phyloP scores from a whole-genome alignment of 30 jellyfish, hydroid and myxozoan species.

The Cassiopea andromeda region DNA sequence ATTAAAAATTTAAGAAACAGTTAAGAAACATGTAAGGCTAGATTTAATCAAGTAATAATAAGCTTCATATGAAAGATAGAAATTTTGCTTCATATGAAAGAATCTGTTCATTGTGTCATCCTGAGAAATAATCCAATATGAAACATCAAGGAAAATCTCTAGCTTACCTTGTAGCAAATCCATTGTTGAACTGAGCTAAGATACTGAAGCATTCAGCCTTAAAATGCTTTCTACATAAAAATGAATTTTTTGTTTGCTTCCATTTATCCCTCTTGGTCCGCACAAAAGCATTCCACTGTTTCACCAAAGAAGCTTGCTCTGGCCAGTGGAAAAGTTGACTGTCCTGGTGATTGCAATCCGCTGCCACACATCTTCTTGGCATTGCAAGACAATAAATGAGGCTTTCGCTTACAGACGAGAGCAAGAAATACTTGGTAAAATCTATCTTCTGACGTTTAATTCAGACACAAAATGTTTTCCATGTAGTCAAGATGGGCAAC shows the following conservation, averaged over 20 bases:
- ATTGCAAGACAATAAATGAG: slow-evolving; percentile 12
- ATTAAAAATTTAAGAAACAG: too few species aligned
- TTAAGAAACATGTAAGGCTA: too few species aligned
- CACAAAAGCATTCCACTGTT: slow-evolving; percentile 28
- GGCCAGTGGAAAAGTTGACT: slow-evolving; percentile 54
- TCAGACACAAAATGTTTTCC: neutral
- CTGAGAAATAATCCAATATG: slow-evolving; percentile 6
- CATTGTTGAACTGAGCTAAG: slow-evolving; percentile 30
- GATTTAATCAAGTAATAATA: too few species aligned
- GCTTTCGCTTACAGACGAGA: neutral
- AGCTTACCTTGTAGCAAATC: slow-evolving; percentile 30
- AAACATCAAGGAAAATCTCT: slow-evolving; percentile 2
- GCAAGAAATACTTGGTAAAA: neutral
- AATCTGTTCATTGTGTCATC: slow-evolving; percentile 25
- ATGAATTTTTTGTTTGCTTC: slow-evolving; percentile 51
- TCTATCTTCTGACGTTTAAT: neutral
- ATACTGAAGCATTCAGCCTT: slow-evolving; percentile 30
- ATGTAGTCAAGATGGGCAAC: too few species aligned
- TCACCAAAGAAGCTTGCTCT: slow-evolving; percentile 50
- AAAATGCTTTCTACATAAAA: slow-evolving; percentile 53
- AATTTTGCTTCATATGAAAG: too few species aligned
- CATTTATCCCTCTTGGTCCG: slow-evolving; percentile 53
- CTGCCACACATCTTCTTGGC: slow-evolving; percentile 57
- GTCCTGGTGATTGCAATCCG: slow-evolving; percentile 40
- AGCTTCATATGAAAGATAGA: too few species aligned